Percentiles rank a stretch among this genome's conserved stretches.
Evolutionary conservation across 2,888 invertebrate species (phyloP).

Genomic region (Creontiades dilutus): DNA sequence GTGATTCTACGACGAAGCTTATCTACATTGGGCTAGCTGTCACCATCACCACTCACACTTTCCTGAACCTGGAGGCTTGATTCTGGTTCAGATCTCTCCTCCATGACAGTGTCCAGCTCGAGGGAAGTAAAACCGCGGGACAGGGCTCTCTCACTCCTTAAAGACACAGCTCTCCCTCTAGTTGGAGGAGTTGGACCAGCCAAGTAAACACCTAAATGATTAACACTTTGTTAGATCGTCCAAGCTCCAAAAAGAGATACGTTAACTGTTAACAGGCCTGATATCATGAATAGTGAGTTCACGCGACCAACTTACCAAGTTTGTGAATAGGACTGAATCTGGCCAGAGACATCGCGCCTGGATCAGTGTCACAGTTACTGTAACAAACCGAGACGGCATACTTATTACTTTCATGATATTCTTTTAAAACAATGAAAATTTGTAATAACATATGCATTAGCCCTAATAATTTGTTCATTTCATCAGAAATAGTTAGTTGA

Average conservation of each 20-base stretch:
- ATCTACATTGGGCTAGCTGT: conserved; percentile 53
- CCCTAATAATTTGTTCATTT: no score
- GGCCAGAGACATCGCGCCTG: conserved; percentile 89
- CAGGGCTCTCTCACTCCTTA: conserved; percentile 84
- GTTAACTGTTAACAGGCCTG: neutral
- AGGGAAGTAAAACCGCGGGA: conserved; percentile 88
- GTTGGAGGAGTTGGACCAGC: conserved; percentile 75
- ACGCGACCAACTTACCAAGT: conserved; percentile 81
- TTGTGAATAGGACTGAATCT: conserved; percentile 87
- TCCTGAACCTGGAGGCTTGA: conserved; percentile 80
- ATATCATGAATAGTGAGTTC: no score
- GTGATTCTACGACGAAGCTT: conserved; percentile 65
- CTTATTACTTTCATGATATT: no score
- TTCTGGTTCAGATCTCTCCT: conserved; percentile 86
- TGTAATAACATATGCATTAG: no score
- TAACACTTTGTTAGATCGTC: neutral
- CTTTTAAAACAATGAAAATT: no score
- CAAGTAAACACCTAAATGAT: conserved; percentile 74
- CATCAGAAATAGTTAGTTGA: no score
- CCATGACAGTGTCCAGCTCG: conserved; percentile 90
- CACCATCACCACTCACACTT: conserved; percentile 66
- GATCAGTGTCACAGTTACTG: conserved; percentile 87
- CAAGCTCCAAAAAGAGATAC: neutral
- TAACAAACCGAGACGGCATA: conserved; percentile 71
- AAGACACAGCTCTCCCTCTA: conserved; percentile 80